Percentiles rank a stretch among this genome's conserved stretches.
Conservation (phyloP, 2,888 invertebrate genomes). For the Trissolcus brochymenae region DNA sequence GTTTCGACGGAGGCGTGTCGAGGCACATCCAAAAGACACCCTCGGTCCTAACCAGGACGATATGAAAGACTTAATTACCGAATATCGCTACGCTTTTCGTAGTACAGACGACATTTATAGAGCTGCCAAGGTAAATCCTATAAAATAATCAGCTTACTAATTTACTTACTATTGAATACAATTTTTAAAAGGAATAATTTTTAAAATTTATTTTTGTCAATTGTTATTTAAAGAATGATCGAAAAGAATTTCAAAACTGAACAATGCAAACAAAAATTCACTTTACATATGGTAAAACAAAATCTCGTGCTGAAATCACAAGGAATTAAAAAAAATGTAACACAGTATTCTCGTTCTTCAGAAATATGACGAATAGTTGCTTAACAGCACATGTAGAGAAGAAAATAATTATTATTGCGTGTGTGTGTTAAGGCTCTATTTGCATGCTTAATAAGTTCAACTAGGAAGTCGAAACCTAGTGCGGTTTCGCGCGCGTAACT, state of each 20-base stretch:
- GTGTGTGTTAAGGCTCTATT: conserved; percentile 47
- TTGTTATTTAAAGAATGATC: too few relatives aligned
- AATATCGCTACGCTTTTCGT: conserved; percentile 69
- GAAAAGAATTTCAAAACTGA: not conserved
- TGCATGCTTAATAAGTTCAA: conserved; percentile 51
- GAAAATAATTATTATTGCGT: conserved; percentile 55
- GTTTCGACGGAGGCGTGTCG: conserved; percentile 77
- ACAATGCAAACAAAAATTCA: not conserved
- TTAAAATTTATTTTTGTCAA: too few relatives aligned
- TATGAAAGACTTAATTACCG: conserved; percentile 63
- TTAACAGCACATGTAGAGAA: conserved; percentile 29
- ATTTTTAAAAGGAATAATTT: not conserved
- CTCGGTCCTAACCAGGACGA: conserved; percentile 60
- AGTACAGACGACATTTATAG: conserved; percentile 67
- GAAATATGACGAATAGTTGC: conserved; percentile 55
- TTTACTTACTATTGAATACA: too few relatives aligned
- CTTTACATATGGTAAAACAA: not conserved
- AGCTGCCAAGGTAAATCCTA: conserved; percentile 56
- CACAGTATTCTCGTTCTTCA: conserved; percentile 30
- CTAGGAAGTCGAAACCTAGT: conserved; percentile 43
- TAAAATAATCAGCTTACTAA: too few relatives aligned
- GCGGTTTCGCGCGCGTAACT: conserved; percentile 32
- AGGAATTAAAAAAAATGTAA: conserved; percentile 17
- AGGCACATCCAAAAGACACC: conserved; percentile 72
- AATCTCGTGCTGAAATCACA: conserved; percentile 11